phyloP scores from a whole-genome alignment of 1,140 invertebrate species.

The Laodelphax striatellus region DNA sequence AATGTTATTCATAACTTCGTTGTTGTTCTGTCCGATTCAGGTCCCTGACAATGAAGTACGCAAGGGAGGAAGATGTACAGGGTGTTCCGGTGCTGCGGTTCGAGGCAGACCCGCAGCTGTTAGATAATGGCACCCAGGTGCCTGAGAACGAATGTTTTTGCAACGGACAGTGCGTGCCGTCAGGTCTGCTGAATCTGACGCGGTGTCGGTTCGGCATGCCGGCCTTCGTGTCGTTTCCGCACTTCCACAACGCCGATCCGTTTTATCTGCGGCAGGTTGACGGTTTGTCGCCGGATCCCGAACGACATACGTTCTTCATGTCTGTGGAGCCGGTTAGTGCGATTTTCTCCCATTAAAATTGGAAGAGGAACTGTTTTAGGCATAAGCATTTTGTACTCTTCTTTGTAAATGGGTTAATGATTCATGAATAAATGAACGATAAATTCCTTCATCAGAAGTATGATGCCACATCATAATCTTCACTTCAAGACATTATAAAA shows the following conservation, averaged over 20 bases:
- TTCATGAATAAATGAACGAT: too few species aligned
- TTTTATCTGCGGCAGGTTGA: conserved; percentile 36
- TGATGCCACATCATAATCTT: too few species aligned
- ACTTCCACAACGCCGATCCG: conserved; percentile 52
- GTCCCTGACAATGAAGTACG: conserved; percentile 37
- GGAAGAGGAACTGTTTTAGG: background rate
- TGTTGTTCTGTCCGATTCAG: conserved; percentile 11
- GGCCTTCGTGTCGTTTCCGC: conserved; percentile 54
- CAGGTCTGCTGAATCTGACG: conserved; percentile 42
- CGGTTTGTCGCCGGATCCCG: conserved; percentile 44
- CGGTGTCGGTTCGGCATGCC: conserved; percentile 44
- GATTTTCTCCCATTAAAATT: too few species aligned
- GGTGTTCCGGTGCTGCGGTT: conserved; percentile 32
- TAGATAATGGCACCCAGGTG: conserved; percentile 38
- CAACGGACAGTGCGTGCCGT: conserved; percentile 52
- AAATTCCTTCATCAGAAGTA: too few species aligned
- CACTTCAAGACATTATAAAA: too few species aligned
- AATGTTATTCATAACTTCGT: too few species aligned
- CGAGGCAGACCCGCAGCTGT: conserved; percentile 28
- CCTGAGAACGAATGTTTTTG: conserved; percentile 58
- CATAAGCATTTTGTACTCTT: too few species aligned
- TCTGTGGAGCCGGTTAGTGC: conserved; percentile 48
- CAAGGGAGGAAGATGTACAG: conserved; percentile 33
- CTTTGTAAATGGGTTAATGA: too few species aligned
- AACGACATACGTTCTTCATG: conserved; percentile 44